Conservation (phyloP, 23 tunicate genomes). For the Ascidia mentula region DNA sequence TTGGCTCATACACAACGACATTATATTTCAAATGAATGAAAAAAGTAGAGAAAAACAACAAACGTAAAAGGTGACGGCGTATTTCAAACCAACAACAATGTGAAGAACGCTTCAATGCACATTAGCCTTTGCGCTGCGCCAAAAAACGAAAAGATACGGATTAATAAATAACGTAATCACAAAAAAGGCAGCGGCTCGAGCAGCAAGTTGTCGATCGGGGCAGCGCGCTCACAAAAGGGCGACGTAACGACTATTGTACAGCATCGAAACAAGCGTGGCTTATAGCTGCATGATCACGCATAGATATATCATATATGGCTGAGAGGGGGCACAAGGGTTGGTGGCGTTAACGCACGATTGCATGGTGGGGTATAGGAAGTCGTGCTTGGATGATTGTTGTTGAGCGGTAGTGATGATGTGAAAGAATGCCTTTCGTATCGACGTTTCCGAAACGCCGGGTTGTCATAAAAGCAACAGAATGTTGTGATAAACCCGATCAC, state of each 20-base stretch:
- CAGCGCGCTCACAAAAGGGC: background rate
- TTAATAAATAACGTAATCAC: slow-evolving; percentile 7
- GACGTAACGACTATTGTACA: background rate
- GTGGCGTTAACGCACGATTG: too few species aligned
- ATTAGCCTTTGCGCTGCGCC: background rate
- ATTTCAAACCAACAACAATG: background rate
- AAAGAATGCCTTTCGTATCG: background rate
- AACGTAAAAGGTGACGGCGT: background rate
- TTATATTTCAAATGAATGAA: slow-evolving; percentile 15
- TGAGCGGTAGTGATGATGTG: background rate
- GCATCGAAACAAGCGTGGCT: background rate
- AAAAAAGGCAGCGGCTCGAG: background rate
- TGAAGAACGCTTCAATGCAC: slow-evolving; percentile 5
- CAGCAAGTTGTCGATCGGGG: slow-evolving; percentile 1
- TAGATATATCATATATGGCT: background rate
- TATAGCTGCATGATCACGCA: background rate
- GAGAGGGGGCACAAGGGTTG: too few species aligned
- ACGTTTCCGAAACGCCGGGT: background rate
- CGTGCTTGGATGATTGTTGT: background rate
- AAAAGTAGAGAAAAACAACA: background rate
- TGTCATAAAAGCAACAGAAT: background rate
- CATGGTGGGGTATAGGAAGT: too few species aligned
- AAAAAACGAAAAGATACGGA: background rate
- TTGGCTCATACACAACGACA: slow-evolving; percentile 16
- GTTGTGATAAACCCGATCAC: background rate